Evolutionary conservation across 2,797 vertebrate species (phyloP).

Genomic region (Oreochromis mossambicus): DNA sequence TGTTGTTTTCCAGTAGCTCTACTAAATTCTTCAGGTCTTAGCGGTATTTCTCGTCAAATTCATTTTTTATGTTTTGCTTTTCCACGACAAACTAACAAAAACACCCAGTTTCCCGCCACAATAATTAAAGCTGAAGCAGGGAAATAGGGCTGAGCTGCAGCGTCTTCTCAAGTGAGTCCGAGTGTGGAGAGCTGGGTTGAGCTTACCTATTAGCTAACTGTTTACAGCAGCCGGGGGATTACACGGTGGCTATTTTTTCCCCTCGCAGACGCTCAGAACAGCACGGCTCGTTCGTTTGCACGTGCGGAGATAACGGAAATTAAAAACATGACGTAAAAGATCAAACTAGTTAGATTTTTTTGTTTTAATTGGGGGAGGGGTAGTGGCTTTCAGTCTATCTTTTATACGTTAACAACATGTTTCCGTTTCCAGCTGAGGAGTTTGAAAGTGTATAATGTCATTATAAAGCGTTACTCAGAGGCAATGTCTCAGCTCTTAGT

Average conservation of each 20-base stretch:
- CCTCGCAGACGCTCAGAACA: not conserved
- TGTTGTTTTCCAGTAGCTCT: not conserved
- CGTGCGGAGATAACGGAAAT: not conserved
- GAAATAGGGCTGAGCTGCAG: not conserved
- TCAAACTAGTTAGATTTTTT: not conserved
- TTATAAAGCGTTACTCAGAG: not conserved
- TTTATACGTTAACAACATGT: not conserved
- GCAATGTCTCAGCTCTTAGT: not conserved
- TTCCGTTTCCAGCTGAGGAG: not conserved
- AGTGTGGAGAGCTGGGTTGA: constrained; percentile 39
- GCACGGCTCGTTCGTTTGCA: not conserved
- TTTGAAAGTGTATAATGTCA: not conserved
- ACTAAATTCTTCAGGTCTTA: not conserved
- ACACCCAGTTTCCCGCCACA: not conserved
- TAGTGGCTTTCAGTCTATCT: not conserved
- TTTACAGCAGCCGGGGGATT: constrained; percentile 32
- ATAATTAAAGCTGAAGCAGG: not conserved
- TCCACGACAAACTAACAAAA: not conserved
- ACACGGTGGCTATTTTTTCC: not conserved
- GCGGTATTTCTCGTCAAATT: not conserved
- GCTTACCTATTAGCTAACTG: constrained; percentile 40
- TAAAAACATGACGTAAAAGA: not conserved
- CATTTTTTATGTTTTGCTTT: not conserved
- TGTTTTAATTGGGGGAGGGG: not conserved
- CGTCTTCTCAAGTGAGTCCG: not conserved